Evolutionary conservation across 2,888 invertebrate genomes (phyloP).

Genomic region (Agrotis clavis): DNA sequence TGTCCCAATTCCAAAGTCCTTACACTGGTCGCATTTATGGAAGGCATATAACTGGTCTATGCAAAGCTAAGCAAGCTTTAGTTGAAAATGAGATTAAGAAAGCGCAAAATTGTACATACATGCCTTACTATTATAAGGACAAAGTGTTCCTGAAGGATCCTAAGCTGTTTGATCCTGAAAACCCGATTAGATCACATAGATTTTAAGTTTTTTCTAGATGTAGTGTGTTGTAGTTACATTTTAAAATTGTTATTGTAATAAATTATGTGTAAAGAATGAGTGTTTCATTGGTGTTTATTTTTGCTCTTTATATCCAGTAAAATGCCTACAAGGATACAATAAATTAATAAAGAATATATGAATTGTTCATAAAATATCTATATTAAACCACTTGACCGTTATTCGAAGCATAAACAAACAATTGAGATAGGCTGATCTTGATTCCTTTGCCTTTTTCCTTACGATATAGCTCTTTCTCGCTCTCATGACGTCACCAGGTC

Average conservation of each 20-base stretch:
- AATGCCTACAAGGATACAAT: neutral
- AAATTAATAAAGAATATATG: no score
- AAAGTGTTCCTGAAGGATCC: slow-evolving; percentile 96
- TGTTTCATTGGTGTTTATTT: slow-evolving; percentile 11
- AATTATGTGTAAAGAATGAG: slow-evolving; percentile 34
- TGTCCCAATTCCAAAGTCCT: slow-evolving; percentile 99
- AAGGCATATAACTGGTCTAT: slow-evolving; percentile 98
- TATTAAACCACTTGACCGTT: no score
- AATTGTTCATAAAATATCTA: no score
- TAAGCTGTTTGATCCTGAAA: slow-evolving; percentile 96
- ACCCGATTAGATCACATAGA: slow-evolving; percentile 95
- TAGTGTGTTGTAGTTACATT: slow-evolving; percentile 38
- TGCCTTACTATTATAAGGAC: slow-evolving; percentile 96
- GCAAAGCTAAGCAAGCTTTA: slow-evolving; percentile 94
- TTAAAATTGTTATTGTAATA: slow-evolving; percentile 43
- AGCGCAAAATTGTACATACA: slow-evolving; percentile 95
- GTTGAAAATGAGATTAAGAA: slow-evolving; percentile 94
- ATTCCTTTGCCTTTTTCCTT: no score
- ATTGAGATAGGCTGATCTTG: no score
- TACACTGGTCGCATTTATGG: slow-evolving; percentile 98
- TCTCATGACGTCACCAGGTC: no score
- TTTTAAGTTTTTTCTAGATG: slow-evolving; percentile 78
- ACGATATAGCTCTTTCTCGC: no score
- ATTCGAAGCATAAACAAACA: no score
- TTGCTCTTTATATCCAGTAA: neutral